phyloP scores from a whole-genome alignment of 2,888 invertebrate genomes.

The Agrochola lychnidis region DNA sequence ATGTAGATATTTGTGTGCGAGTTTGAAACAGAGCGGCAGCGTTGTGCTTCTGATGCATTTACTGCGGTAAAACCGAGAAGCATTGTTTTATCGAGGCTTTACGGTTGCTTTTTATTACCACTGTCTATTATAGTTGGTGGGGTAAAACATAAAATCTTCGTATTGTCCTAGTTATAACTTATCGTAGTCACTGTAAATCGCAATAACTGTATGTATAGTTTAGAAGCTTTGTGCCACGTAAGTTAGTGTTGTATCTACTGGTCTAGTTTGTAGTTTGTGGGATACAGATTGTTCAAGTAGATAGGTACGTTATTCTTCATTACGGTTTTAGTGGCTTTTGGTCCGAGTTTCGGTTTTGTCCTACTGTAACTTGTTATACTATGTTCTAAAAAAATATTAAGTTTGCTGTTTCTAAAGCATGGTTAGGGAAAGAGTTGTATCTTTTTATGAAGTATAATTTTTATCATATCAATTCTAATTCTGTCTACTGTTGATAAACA shows the following conservation, averaged over 20 bases:
- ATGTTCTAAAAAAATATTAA: not conserved
- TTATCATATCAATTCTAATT: too few relatives aligned
- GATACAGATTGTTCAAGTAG: conserved; percentile 33
- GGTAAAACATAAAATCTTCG: conserved; percentile 58
- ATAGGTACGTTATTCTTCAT: conserved; percentile 22
- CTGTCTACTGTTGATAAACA: too few relatives aligned
- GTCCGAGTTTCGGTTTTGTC: not conserved
- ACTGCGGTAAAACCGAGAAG: conserved; percentile 25
- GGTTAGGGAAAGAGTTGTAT: not conserved
- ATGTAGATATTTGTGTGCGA: not conserved
- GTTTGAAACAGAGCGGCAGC: not conserved
- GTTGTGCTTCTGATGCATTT: conserved; percentile 16
- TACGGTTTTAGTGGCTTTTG: conserved; percentile 1
- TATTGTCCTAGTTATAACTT: conserved; percentile 51
- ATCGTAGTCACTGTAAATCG: conserved; percentile 46
- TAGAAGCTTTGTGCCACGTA: conserved; percentile 30
- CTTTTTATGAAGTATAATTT: not conserved
- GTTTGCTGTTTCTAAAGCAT: not conserved
- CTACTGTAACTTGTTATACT: not conserved
- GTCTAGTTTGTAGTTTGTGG: conserved; percentile 8
- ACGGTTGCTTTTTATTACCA: conserved; percentile 65
- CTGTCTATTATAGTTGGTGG: conserved; percentile 47
- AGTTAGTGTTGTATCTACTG: conserved; percentile 20
- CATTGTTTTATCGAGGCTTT: conserved; percentile 67
- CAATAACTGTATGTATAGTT: conserved; percentile 41